Evolutionary conservation across 2,888 invertebrate genomes (phyloP), one percentile per base, ranked within the genome.

Genomic region (Smittia sp.): DNA sequence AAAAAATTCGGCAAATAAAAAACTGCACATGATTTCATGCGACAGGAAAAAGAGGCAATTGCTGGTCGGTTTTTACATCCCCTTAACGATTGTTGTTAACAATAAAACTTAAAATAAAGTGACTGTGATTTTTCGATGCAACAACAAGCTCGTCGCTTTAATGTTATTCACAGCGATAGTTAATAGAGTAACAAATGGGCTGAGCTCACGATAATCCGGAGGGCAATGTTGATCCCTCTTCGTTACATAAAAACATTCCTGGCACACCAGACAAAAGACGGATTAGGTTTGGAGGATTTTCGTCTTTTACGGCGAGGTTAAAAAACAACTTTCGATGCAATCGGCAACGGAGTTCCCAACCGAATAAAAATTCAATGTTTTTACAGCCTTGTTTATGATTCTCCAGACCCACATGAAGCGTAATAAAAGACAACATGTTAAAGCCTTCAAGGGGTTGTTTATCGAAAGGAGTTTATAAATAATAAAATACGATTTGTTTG

Each of bases 331-430:
- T 58, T 4, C 4, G 15, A 52, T 6, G 15, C 52, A 52, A n/a
- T 52, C 15, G 15, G 7, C 13, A 39, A 13, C 46, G 15, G 46
- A 46, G 2, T 58, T 58, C 58, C 18, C 58, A 58, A 4, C 58
- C 58, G 22, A 65, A 65, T 65, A 65, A 32, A 65, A 66, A 66
- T 66, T 66, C 38, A 38, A 72, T 72, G 62, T 72, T 72, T 72
- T 62, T 72, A 72, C 72, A 72, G 72, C 72, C 72, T 72, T 72
- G 62, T 72, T 72, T 62, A 72, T 52, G 52, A 41, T 52, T n/a
- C 20, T 69, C 54, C 24, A 62, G 25, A 72, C 25, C 70, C 18
- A 72, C 58, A 4, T 32, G 27, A 63, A n/a, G 25, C 27, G 25
- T 7, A 39, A 1, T 69, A 24, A 68, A 46, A 22, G 15, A 41